These are phyloP conservation scores for Muscina levida DNA, from an alignment of 2,888 invertebrate genomes.

Conservation along the genomic window DNA sequence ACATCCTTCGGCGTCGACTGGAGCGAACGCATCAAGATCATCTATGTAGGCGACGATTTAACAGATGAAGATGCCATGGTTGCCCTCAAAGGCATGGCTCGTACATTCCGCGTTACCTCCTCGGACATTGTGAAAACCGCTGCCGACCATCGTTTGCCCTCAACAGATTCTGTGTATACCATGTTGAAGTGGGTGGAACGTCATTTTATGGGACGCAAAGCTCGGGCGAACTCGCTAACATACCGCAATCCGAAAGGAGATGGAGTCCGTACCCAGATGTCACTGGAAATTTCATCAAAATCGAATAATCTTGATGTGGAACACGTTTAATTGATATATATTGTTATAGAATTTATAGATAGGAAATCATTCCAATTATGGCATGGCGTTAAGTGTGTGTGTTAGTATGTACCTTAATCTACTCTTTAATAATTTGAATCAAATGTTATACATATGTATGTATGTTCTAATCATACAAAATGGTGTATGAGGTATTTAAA, in stretches of 20 bases:
- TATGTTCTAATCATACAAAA: no score
- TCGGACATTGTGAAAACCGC: slow-evolving; percentile 92
- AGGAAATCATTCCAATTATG: slow-evolving; percentile 13
- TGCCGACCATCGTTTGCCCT: slow-evolving; percentile 92
- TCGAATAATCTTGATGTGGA: slow-evolving; percentile 76
- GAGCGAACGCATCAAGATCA: slow-evolving; percentile 93
- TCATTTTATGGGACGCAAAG: slow-evolving; percentile 89
- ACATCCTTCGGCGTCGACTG: slow-evolving; percentile 95
- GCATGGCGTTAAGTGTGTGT: no score
- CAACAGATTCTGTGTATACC: slow-evolving; percentile 93
- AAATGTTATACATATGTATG: slow-evolving; percentile 48
- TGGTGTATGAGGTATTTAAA: no score
- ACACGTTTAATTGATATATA: slow-evolving; percentile 68
- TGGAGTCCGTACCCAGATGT: slow-evolving; percentile 89
- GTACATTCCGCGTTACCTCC: slow-evolving; percentile 93
- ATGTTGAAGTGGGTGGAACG: slow-evolving; percentile 95
- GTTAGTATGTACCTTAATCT: slow-evolving; percentile 53
- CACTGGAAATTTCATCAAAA: slow-evolving; percentile 81
- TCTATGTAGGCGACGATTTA: slow-evolving; percentile 93
- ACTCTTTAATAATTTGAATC: slow-evolving; percentile 63
- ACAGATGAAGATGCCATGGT: slow-evolving; percentile 95
- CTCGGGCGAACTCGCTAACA: slow-evolving; percentile 85
- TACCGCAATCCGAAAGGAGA: slow-evolving; percentile 85
- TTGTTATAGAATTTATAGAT: slow-evolving; percentile 36
- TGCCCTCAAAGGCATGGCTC: slow-evolving; percentile 95